Evolutionary conservation across 92 coral and sea anemone genomes (phyloP).

Genomic region (Palythoa caribaeorum): DNA sequence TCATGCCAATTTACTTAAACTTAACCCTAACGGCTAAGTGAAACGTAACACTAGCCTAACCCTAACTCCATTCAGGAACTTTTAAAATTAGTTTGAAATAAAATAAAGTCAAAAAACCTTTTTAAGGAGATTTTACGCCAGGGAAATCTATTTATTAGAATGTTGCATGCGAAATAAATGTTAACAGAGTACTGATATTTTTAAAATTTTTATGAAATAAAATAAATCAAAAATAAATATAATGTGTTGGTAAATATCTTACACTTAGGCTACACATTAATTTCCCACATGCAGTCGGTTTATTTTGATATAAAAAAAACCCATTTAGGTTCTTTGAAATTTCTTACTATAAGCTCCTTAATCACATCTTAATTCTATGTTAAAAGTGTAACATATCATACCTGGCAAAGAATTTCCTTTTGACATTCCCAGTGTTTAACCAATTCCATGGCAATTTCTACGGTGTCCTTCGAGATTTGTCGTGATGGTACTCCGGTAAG

Average conservation of each 20-base stretch:
- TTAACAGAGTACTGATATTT: constrained; percentile 23
- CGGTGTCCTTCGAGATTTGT: constrained; percentile 35
- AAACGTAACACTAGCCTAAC: constrained; percentile 7
- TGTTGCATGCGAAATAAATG: constrained; percentile 16
- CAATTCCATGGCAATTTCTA: constrained; percentile 45
- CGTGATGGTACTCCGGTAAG: constrained; percentile 43
- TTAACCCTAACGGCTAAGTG: constrained; percentile 5
- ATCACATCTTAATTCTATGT: constrained; percentile 16
- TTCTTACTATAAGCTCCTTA: constrained; percentile 16
- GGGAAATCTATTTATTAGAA: background rate
- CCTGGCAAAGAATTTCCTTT: constrained; percentile 64
- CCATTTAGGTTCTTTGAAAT: background rate
- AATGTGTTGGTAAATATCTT: constrained; percentile 20
- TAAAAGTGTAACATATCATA: constrained; percentile 23
- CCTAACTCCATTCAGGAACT: constrained; percentile 7
- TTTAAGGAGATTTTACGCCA: background rate
- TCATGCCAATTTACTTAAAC: background rate
- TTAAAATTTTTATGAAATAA: constrained; percentile 19
- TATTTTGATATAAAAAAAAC: constrained; percentile 7
- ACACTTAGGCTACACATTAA: constrained; percentile 19
- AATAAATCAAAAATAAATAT: background rate
- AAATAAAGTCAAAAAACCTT: constrained; percentile 1
- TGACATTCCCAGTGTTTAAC: constrained; percentile 58
- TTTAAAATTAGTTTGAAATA: background rate
- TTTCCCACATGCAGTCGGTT: constrained; percentile 22